Base-by-base conservation (phyloP, 53 echinoderm and acorn worm genomes). In the Zoroaster sp. region DNA sequence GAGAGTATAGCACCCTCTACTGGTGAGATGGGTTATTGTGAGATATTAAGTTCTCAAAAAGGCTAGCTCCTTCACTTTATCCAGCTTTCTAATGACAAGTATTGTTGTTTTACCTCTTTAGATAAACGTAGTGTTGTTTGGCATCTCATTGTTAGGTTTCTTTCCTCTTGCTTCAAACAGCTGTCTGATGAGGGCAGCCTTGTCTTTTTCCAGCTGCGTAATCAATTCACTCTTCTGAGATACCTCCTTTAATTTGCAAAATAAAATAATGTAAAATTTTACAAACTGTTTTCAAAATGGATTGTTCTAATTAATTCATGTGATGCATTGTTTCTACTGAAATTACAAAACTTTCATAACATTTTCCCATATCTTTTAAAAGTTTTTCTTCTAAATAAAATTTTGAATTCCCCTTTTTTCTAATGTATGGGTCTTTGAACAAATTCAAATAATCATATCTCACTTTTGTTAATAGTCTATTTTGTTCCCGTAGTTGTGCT, bases 111-210 rank as follows among this genome's bases (percentile, higher is more conserved):
- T 46, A 18, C 70, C 70, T 70, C 73, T 42, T 91, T 86, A 96
- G 40, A 97, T 74, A 66, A 97, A 93, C 12, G 93, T 95, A 0
- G 91, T 90, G 72, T 95, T 97, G 35, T 95, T 91, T 20, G 95
- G 83, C 11, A 90, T 67, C 15, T 94, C 94, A 31, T 67, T 65
- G 43, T 81, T 74, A 32, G 73, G 81, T 71, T 78, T 66, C 59
- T 93, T 88, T 35, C 94, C 94, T 25, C 95, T 73, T 9, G 88
- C 94, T 87, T 97, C 98, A 93, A 97, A 97, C 44, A 97, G 76
- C 75, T 97, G 95, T 34, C 95, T 89, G 7, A 97, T 97, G 63
- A 97, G 93, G 77, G 98, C 91, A 32, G 95, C 74, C 77, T 97
- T 97, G 74, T 97, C 98, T 59, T 94, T 92, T 36, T 97, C 95